phyloP scores from a whole-genome alignment of 2,113 vertebrate genomes.

The Rattus rattus region DNA sequence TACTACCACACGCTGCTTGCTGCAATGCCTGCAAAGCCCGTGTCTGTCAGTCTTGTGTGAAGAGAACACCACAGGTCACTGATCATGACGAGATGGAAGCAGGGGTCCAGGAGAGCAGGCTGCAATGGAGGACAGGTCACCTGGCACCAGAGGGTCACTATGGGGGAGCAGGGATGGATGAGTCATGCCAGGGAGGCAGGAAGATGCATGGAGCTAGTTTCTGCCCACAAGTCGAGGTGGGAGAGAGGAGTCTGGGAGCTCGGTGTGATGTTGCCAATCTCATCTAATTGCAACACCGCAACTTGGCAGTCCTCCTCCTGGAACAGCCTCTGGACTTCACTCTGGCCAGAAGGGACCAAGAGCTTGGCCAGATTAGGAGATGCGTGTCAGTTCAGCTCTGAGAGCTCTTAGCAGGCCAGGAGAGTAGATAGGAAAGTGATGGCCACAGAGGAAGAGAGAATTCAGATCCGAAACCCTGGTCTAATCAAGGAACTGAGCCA shows the following conservation, averaged over 20 bases:
- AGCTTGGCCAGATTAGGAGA: not conserved
- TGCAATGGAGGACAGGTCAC: not conserved
- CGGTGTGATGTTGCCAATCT: not conserved
- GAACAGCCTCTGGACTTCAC: not conserved
- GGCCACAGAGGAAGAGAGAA: not conserved
- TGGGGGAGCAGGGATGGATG: not conserved
- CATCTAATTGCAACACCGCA: not conserved
- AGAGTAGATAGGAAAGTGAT: not conserved
- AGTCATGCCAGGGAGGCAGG: constrained; percentile 1
- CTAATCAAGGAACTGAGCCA: not conserved
- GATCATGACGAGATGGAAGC: not conserved
- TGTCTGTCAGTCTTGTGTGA: not conserved
- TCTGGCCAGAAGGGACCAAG: not conserved
- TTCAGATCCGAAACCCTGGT: not conserved
- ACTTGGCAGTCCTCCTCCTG: not conserved
- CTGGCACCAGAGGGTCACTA: not conserved
- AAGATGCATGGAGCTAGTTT: not conserved
- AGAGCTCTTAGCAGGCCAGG: not conserved
- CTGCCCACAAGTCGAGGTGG: not conserved
- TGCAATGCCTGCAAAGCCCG: not conserved
- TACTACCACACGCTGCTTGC: not conserved
- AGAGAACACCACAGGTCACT: not conserved
- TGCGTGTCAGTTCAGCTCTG: not conserved
- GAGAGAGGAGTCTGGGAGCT: not conserved
- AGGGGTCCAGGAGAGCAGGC: not conserved